These are phyloP conservation scores for Setophaga petechia DNA, from an alignment of 2,113 vertebrate genomes.

Conservation along the genomic window DNA sequence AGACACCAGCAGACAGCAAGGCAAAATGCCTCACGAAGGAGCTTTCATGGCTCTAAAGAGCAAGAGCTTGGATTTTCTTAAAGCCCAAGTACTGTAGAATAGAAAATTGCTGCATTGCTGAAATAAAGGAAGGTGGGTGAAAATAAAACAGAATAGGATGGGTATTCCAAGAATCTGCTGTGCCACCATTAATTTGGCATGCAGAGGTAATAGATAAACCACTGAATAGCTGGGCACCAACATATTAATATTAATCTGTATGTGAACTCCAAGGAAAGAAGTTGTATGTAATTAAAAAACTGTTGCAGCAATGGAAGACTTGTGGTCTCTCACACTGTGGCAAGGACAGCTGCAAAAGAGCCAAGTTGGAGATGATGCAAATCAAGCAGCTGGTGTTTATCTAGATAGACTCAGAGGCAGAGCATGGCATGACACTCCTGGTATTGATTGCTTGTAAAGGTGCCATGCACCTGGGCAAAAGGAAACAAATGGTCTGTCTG, in stretches of 20 bases:
- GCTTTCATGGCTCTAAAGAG: neutral
- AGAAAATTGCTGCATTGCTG: neutral
- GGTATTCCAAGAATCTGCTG: neutral
- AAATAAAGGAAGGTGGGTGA: neutral
- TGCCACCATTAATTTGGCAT: neutral
- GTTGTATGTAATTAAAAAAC: neutral
- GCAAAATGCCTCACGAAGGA: neutral
- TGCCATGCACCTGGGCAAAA: neutral
- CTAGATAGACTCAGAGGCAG: neutral
- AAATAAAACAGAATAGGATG: neutral
- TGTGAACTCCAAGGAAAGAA: constrained; percentile 1
- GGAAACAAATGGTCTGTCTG: neutral
- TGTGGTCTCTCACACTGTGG: neutral
- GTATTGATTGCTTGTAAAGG: neutral
- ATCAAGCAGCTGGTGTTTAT: neutral
- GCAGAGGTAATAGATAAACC: neutral
- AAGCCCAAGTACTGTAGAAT: neutral
- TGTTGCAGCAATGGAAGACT: neutral
- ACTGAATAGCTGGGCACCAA: neutral
- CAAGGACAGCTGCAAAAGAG: neutral
- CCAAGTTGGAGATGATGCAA: neutral
- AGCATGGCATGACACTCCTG: neutral
- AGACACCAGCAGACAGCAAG: neutral
- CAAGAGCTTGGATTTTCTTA: neutral
- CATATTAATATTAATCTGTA: neutral